Conservation (phyloP, 2,797 vertebrate species). For the Silurus aristotelis region DNA sequence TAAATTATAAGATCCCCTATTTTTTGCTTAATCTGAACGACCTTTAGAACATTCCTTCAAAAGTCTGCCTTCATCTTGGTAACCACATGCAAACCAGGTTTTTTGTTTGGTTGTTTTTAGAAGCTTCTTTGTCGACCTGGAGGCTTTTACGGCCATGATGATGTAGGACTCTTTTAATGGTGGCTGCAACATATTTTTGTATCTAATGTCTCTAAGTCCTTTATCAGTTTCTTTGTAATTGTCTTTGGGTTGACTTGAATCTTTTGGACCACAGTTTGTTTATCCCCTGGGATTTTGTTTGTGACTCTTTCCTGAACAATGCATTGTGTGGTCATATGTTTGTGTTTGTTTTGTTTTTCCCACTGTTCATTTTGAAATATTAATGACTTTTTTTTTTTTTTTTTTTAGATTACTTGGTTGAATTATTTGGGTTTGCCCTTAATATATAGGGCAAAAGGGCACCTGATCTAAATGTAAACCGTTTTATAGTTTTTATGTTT, state of each 20-base stretch:
- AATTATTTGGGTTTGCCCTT: background rate
- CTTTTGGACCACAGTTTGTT: background rate
- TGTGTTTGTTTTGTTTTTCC: background rate
- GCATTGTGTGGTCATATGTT: no score
- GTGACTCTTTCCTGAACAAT: background rate
- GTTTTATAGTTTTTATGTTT: background rate
- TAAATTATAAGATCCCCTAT: background rate
- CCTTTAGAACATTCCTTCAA: background rate
- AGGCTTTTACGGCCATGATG: background rate
- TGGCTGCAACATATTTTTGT: background rate
- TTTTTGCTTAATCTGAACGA: background rate
- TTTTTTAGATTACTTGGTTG: background rate
- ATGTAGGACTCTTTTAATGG: background rate
- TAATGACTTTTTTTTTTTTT: background rate
- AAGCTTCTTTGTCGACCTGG: background rate
- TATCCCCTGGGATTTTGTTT: background rate
- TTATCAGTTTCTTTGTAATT: background rate
- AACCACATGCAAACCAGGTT: background rate
- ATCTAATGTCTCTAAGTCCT: background rate
- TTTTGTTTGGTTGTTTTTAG: background rate
- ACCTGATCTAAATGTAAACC: no score
- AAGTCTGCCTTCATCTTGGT: background rate
- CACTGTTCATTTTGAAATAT: no score
- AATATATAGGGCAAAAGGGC: background rate
- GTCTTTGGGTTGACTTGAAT: background rate